Percentiles rank a stretch among this genome's conserved stretches.
These are phyloP conservation scores for Limnephilus rhombicus DNA, from an alignment of 2,888 invertebrate species.

Conservation along the genomic window DNA sequence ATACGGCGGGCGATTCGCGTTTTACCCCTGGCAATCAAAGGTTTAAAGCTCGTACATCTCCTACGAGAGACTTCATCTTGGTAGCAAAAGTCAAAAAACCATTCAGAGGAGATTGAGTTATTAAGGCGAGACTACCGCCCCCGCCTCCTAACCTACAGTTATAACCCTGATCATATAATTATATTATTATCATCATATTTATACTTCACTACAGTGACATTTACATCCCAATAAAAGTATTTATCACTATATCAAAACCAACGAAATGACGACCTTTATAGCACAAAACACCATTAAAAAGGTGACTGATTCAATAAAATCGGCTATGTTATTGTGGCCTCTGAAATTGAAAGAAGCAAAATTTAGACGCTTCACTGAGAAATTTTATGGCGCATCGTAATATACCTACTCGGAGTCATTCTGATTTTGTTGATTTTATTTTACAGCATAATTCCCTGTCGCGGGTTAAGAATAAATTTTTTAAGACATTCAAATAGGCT, in stretches of 20 bases:
- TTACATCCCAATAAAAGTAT: not conserved
- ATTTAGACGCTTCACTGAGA: not conserved
- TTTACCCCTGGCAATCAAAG: too few species aligned
- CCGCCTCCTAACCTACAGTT: not conserved
- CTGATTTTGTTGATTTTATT: not conserved
- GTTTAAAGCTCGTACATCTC: too few species aligned
- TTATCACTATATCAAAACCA: not conserved
- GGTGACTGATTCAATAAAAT: not conserved
- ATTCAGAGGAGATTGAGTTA: not conserved
- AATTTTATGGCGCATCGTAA: not conserved
- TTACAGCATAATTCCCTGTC: not conserved
- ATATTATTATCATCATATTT: not conserved
- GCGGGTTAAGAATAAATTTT: not conserved
- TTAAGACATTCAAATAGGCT: not conserved
- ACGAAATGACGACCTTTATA: not conserved
- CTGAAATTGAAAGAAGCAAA: not conserved
- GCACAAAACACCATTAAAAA: not conserved
- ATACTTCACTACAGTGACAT: not conserved
- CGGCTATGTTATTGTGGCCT: not conserved
- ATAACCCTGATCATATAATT: not conserved
- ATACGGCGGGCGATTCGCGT: too few species aligned
- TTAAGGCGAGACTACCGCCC: constrained; percentile 15
- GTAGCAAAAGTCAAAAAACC: not conserved
- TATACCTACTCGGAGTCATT: not conserved
- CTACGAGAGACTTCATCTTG: too few species aligned